Base-by-base conservation (phyloP, 2,797 vertebrate genomes). In the Sebastes glaucus region DNA sequence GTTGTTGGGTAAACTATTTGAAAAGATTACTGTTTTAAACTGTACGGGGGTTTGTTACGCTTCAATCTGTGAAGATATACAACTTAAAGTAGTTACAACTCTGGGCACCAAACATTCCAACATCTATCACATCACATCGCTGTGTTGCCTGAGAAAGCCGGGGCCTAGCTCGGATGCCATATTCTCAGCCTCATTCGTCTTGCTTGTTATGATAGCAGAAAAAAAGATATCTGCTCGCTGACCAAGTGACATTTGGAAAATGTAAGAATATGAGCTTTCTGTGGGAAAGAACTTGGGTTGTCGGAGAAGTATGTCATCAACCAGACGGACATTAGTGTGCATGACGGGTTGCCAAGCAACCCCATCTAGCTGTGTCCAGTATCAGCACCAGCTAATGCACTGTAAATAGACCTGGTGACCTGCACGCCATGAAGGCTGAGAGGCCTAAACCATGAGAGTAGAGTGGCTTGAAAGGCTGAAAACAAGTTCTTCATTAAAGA, bases 261-360 rank as follows among this genome's bases (percentile, higher is more conserved):
- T 92, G 84, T 81, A 88, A 81, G 87, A 92, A 94, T 88, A 91
- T 88, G 81, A 32, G 71, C 80, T 91, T 92, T 94, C 92, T 95
- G 94, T 96, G 95, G 95, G 95, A 96, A 96, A 94, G 88, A 92
- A 91, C 87, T 79, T 72, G 71, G 74, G 73, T 90, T 92, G 87
- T 94, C 89, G 93, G 91, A 89, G 74, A 95, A 93, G 68, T 92
- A 94, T 94, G 94, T 86, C 91, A 85, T 93, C 90, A 81, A 88
- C 85, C 88, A 92, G 93, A 92, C 87, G 72, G 88, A 90, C 78
- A 71, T 84, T 89, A 83, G 69, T 87, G 78, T 94, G 89, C 93
- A 87, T 88, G 85, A 92, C 52, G 30, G 81, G 89, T 93, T 94
- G 81, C 92, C 77, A 83, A 76, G 91, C 84, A 90, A 94, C 89